Base-by-base conservation (phyloP, 2,797 vertebrate species). In the Allobates femoralis region DNA sequence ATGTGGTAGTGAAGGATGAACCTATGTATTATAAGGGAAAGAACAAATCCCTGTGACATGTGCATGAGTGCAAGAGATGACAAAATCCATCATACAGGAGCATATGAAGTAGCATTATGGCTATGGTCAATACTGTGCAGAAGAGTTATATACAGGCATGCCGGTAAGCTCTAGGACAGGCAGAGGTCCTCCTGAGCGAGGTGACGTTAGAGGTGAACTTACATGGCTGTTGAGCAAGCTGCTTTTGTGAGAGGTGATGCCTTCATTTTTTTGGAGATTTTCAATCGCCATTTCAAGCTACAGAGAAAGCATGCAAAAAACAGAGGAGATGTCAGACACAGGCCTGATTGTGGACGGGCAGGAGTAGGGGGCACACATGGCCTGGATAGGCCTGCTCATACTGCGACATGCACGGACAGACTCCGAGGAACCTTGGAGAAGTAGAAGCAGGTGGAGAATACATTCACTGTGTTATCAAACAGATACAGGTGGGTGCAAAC, bases 201-300 rank as follows among this genome's bases (percentile, higher is more conserved):
- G 77, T 64, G 64, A 89, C 91, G 91, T 83, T 88, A 6, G 80
- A 88, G 75, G 84, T 91, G 90, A 94, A 99, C 98, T 99, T 99
- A 99, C 98, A 97, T 99, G 98, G 95, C 98, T 99, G 97, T 98
- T 99, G 95, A 99, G 97, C 95, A 99, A 96, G 96, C 96, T 97
- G 96, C 97, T 99, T 97, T 99, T 99, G 97, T 99, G 98, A 95
- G 98, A 96, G 90, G 98, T 96, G 94, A 99, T 97, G 95, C 98
- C 98, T 96, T 99, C 98, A 94, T 95, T 97, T 97, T 99, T 99
- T 96, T 98, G 98, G 94, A 99, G 98, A 94, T 99, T 98, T 96
- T 99, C 98, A 96, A 99, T 99, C 96, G 97, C 98, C 97, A 99
- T 98, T 98, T 99, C 97, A 98, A 99, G 97, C 98, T 99, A 97